phyloP scores from a whole-genome alignment of 2,888 invertebrate genomes.

The Ophioninae sp. region DNA sequence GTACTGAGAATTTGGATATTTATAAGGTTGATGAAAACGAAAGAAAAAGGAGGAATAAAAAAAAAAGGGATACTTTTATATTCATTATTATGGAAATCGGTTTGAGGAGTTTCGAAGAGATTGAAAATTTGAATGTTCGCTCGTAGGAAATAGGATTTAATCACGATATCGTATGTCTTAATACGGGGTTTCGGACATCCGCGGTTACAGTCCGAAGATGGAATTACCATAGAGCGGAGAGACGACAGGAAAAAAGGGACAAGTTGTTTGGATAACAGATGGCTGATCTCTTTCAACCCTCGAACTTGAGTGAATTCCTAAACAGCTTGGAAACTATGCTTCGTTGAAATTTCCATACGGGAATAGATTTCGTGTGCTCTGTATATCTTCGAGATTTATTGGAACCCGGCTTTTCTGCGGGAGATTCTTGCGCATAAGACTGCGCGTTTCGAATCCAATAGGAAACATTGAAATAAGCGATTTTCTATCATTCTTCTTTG shows the following conservation, averaged over 20 bases:
- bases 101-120: slow-evolving; percentile 1
- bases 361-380: slow-evolving; percentile 64
- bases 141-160: slow-evolving; percentile 12
- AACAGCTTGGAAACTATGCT: slow-evolving; percentile 61
- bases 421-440: slow-evolving; percentile 28
- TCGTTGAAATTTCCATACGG: slow-evolving; percentile 63
- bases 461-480: neutral
- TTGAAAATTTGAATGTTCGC: slow-evolving; percentile 27
- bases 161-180: slow-evolving; percentile 33
- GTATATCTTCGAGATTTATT: slow-evolving; percentile 46
- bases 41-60: neutral
- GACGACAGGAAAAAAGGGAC: slow-evolving; percentile 49
- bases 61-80: neutral
- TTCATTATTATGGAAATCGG: slow-evolving; percentile 8
- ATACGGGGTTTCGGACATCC: slow-evolving; percentile 9
- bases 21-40: neutral
- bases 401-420: neutral
- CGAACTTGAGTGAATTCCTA: slow-evolving; percentile 64
- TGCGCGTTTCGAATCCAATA: slow-evolving; percentile 6
- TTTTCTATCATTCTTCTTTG: slow-evolving; percentile 3
- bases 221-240: slow-evolving; percentile 48
- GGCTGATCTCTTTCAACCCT: slow-evolving; percentile 60
- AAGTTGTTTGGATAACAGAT: slow-evolving; percentile 63
- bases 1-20: neutral
- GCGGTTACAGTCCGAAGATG: slow-evolving; percentile 39